Evolutionary conservation across 2,888 invertebrate genomes (phyloP).

Genomic region (Caenorhabditis afra): DNA sequence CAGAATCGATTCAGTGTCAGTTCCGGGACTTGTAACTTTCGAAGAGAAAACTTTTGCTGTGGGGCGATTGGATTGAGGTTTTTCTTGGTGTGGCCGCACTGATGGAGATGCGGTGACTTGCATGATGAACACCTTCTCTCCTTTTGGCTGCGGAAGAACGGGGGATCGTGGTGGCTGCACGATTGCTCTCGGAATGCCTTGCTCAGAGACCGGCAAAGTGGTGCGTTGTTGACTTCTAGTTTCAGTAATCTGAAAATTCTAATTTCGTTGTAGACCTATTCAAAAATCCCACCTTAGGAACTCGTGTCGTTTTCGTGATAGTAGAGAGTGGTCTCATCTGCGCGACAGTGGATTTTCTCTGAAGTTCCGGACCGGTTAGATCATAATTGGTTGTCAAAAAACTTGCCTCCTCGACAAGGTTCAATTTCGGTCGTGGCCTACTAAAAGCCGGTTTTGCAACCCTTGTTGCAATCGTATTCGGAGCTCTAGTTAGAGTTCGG

Average conservation of each 20-base stretch:
- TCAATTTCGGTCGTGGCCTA: conserved; percentile 58
- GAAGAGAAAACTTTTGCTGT: conserved; percentile 1
- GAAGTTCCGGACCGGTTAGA: not conserved
- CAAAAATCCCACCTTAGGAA: conserved; percentile 11
- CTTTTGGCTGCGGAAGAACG: conserved; percentile 41
- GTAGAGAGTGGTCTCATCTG: not conserved
- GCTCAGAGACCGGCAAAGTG: not conserved
- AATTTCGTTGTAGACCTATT: not conserved
- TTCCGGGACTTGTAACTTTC: not conserved
- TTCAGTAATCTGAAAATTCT: not conserved
- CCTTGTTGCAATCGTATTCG: conserved; percentile 16
- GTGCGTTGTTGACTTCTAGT: too few species aligned
- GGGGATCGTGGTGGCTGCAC: conserved; percentile 56
- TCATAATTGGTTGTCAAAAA: not conserved
- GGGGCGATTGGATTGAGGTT: conserved; percentile 8
- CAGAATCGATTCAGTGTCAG: conserved; percentile 29
- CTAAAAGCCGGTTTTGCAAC: conserved; percentile 59
- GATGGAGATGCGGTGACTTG: conserved; percentile 65
- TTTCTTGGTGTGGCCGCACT: conserved; percentile 9
- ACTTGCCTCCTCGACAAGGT: conserved; percentile 35
- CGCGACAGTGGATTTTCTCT: conserved; percentile 25
- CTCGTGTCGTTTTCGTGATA: conserved; percentile 4
- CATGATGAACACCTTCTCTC: conserved; percentile 63
- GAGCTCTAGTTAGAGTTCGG: conserved; percentile 8
- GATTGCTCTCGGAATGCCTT: conserved; percentile 24